These are phyloP conservation scores for Phocoena sinus DNA, from an alignment of 2,113 vertebrate species.

Conservation along the genomic window DNA sequence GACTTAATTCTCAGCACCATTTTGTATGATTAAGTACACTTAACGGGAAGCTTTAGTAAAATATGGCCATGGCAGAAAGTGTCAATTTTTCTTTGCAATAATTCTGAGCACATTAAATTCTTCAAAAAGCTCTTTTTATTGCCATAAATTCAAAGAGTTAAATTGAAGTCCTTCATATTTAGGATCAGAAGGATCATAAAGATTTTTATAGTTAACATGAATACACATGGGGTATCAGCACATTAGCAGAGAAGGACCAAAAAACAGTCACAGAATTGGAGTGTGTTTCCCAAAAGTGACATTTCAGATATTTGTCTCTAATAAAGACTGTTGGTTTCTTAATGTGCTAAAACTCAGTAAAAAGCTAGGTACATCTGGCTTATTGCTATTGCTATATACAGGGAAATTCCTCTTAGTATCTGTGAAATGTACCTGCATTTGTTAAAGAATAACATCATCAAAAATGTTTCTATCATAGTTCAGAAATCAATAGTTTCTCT, in stretches of 20 bases:
- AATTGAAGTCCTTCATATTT: neutral
- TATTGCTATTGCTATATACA: neutral
- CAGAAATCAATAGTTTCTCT: neutral
- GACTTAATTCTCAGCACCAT: neutral
- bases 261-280: neutral
- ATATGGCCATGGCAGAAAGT: neutral
- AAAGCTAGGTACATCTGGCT: neutral
- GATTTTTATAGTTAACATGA: neutral
- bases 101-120: conserved; percentile 1
- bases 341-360: neutral
- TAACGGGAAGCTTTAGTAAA: neutral
- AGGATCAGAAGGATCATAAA: neutral
- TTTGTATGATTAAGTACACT: conserved; percentile 4
- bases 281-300: neutral
- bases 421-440: neutral
- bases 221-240: neutral
- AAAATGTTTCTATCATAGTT: neutral
- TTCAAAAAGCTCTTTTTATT: neutral
- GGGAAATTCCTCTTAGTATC: neutral
- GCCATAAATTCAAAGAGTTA: neutral
- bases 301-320: neutral
- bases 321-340: neutral
- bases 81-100: neutral
- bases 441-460: neutral
- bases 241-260: neutral